A percentile compares a stretch with the other conserved stretches of the same genome.
Conservation (phyloP, 2,797 vertebrate genomes). For the Clarias platycephalus region DNA sequence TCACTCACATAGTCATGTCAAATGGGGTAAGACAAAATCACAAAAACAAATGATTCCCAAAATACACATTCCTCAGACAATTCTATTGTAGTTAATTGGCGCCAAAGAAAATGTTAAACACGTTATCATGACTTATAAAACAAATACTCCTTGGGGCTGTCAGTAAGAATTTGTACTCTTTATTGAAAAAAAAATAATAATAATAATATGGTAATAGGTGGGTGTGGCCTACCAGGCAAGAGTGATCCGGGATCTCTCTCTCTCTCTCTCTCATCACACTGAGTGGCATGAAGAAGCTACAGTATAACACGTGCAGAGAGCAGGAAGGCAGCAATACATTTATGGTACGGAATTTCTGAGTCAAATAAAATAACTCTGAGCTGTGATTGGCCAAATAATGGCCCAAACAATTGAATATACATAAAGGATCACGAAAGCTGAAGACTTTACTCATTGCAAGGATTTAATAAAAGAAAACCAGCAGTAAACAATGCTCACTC, state of each 20-base stretch:
- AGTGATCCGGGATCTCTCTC: background rate
- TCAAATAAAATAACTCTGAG: background rate
- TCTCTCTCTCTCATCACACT: background rate
- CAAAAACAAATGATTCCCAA: slow-evolving; percentile 34
- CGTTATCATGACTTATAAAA: background rate
- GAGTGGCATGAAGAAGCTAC: background rate
- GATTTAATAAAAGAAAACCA: slow-evolving; percentile 7
- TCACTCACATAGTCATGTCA: slow-evolving; percentile 3
- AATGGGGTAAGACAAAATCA: slow-evolving; percentile 1
- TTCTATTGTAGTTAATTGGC: slow-evolving; percentile 10
- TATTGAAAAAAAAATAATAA: background rate
- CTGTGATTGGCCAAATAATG: background rate
- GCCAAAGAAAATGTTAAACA: background rate
- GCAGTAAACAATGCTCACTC: background rate
- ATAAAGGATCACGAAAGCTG: background rate
- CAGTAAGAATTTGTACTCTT: background rate
- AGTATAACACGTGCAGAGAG: background rate
- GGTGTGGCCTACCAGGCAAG: background rate
- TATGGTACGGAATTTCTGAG: background rate
- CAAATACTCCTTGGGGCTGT: slow-evolving; percentile 3
- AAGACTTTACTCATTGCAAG: background rate
- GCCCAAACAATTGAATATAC: background rate
- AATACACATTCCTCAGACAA: slow-evolving; percentile 25
- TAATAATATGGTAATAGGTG: background rate
- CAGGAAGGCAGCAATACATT: background rate